Conservation (phyloP, 1,140 invertebrate genomes). For the Aphidius ervi region DNA sequence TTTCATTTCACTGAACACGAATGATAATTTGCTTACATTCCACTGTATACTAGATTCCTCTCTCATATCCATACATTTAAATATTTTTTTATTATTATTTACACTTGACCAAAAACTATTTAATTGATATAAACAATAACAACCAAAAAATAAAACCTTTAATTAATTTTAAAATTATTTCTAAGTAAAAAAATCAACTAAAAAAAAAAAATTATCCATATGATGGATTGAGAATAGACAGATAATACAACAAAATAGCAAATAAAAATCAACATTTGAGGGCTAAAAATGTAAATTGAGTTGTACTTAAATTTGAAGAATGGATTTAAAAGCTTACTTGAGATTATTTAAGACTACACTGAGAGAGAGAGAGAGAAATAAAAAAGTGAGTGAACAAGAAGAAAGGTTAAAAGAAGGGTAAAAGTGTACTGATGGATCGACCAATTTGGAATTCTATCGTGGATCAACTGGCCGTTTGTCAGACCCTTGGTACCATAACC, state of each 20-base stretch:
- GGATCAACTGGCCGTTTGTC: constrained; percentile 22
- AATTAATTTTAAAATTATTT: too few species aligned
- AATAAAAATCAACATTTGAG: too few species aligned
- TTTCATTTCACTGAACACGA: constrained; percentile 21
- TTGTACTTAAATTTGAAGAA: constrained; percentile 3
- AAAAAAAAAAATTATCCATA: too few species aligned
- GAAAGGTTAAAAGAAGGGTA: background rate
- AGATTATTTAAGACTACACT: background rate
- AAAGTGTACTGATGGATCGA: constrained; percentile 20
- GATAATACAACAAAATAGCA: too few species aligned
- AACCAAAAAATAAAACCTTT: too few species aligned
- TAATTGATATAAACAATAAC: too few species aligned
- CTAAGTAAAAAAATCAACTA: too few species aligned
- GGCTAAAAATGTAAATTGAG: too few species aligned
- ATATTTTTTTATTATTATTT: too few species aligned
- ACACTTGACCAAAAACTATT: too few species aligned
- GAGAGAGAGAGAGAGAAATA: background rate
- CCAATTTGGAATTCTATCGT: constrained; percentile 21
- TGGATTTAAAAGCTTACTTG: constrained; percentile 16
- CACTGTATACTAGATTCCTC: background rate
- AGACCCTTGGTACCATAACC: constrained; percentile 6
- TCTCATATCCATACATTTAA: too few species aligned
- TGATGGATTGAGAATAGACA: too few species aligned
- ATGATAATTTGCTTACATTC: constrained; percentile 19
- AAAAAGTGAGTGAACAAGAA: background rate